Evolutionary conservation across 2,113 vertebrate species (phyloP), one percentile per base, ranked within the genome.

Genomic region (Channa argus): DNA sequence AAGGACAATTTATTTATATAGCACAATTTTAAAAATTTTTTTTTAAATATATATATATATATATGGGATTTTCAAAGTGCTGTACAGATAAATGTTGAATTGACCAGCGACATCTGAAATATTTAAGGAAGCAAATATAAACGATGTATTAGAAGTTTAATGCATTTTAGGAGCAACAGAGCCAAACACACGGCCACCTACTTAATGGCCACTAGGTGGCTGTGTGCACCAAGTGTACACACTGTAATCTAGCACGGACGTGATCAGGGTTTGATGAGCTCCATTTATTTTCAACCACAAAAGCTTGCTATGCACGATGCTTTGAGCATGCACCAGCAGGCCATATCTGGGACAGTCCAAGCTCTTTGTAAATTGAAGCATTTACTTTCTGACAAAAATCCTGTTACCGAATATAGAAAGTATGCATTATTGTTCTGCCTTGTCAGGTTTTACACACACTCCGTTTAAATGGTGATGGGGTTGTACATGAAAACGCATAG

Each of bases 161-260:
- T 24, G 24, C 24, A 24, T 24, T 24, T 24, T 24, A 24, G 24
- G 24, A 24, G 24, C 24, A 24, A 24, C 24, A 24, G 24, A 24
- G 24, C 24, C 24, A 24, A 24, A 10, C 41, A 24, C 24, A 8
- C 36, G 3, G 24, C 39, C 13, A 54, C 5, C 45, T n/a, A 9
- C 1, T 15, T 4, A 2, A 3, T 2, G 8, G 39, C 62, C 92
- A 82, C 87, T 78, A 88, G 90, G 34, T 87, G 91, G 84, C 69
- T 34, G 8, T 76, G 47, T 80, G 33, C 45, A 74, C 73, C 60
- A 70, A 79, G 13, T 60, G 38, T 2, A n/a, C 4, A 55, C 24
- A 4, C 24, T 24, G 24, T 5, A 14, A 15, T 37, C 15, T 6
- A 5, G 36, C 62, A 0, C 34, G 84, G 80, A 84, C 73, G 65